phyloP scores from a whole-genome alignment of 1,140 invertebrate species.

The Grapholita molesta region DNA sequence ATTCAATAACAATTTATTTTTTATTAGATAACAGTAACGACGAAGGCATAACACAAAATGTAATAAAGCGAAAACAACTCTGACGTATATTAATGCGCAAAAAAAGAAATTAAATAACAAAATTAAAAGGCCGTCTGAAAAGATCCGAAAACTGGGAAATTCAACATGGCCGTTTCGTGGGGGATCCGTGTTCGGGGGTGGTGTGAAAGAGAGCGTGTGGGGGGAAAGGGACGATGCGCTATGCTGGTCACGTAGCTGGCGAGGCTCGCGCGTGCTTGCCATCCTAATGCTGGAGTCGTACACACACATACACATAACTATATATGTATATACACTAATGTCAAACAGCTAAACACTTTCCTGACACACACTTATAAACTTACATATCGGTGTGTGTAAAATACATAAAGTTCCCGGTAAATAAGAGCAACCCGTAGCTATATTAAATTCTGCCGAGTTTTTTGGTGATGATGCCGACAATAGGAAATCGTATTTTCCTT shows the following conservation, averaged over 20 bases:
- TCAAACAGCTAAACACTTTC: slow-evolving; percentile 54
- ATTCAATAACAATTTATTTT: too few species aligned
- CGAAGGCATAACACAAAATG: neutral
- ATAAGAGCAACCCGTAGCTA: slow-evolving; percentile 61
- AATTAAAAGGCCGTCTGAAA: slow-evolving; percentile 69
- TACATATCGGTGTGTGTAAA: slow-evolving; percentile 48
- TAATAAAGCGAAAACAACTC: neutral
- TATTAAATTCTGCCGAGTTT: slow-evolving; percentile 73
- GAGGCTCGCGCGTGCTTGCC: slow-evolving; percentile 71
- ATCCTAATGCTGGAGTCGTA: slow-evolving; percentile 67
- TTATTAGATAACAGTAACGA: too few species aligned
- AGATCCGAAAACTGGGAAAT: slow-evolving; percentile 73
- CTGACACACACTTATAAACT: slow-evolving; percentile 40
- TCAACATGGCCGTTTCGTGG: slow-evolving; percentile 62
- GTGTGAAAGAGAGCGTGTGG: slow-evolving; percentile 64
- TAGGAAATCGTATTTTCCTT: slow-evolving; percentile 58
- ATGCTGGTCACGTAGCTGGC: slow-evolving; percentile 73
- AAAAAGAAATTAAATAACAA: slow-evolving; percentile 54
- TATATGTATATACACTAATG: slow-evolving; percentile 40
- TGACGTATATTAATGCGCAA: slow-evolving; percentile 12
- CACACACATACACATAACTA: slow-evolving; percentile 54
- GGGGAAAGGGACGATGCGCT: slow-evolving; percentile 69
- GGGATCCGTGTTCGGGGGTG: slow-evolving; percentile 48
- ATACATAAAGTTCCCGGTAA: slow-evolving; percentile 75
- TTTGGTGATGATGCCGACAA: slow-evolving; percentile 56